Evolutionary conservation across 2,888 invertebrate species (phyloP).

Genomic region (Julus scandinavius): DNA sequence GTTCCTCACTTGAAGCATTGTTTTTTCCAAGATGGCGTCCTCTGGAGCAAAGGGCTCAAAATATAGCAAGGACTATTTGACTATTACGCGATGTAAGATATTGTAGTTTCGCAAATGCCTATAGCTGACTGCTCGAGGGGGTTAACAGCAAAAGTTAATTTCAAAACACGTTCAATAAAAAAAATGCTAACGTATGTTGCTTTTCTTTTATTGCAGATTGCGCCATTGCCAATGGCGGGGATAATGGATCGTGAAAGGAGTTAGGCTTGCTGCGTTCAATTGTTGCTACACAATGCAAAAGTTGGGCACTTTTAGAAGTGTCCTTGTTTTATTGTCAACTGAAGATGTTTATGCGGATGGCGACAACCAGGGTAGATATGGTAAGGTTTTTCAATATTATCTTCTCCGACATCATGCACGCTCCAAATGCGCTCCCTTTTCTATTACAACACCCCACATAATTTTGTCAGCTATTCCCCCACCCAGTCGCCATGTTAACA

Average conservation of each 20-base stretch:
- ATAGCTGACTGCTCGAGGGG: too few relatives aligned
- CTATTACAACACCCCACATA: conserved; percentile 18
- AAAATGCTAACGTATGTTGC: conserved; percentile 18
- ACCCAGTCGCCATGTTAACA: conserved; percentile 18
- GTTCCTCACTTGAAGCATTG: too few relatives aligned
- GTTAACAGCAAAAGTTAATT: background rate
- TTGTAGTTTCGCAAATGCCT: too few relatives aligned
- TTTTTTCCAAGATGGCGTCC: too few relatives aligned
- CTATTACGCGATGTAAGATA: too few relatives aligned
- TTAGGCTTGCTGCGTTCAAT: background rate
- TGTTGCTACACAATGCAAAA: background rate
- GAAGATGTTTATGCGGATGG: background rate
- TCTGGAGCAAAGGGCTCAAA: too few relatives aligned
- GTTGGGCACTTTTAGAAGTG: background rate
- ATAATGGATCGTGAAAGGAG: conserved; percentile 1
- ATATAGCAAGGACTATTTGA: too few relatives aligned
- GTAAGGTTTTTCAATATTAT: conserved; percentile 10
- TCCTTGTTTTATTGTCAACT: background rate
- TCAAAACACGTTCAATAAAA: background rate
- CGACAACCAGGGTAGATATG: background rate
- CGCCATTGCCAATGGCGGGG: background rate
- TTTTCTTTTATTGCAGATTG: conserved; percentile 9
- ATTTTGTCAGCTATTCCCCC: conserved; percentile 9
- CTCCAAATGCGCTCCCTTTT: conserved; percentile 6
- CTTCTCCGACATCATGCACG: background rate